Evolutionary conservation across 2,113 vertebrate genomes (phyloP).

Genomic region (Atrichornis clamosus): DNA sequence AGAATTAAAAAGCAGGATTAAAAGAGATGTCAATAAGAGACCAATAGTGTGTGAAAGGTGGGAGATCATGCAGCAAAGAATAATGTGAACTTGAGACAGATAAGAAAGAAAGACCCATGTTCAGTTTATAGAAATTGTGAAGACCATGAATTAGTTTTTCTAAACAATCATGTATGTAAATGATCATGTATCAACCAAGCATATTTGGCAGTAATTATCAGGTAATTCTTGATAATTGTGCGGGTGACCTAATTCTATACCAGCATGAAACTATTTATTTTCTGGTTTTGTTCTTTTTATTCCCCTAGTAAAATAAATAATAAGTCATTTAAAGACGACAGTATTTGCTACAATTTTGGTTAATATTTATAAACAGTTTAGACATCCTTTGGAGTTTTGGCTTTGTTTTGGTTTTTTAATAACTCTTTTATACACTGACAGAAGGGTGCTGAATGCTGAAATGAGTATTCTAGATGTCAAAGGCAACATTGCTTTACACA

Average conservation of each 20-base stretch:
- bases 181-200: not conserved
- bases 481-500: not conserved
- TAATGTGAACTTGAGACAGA: not conserved
- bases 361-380: not conserved
- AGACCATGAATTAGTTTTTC: not conserved
- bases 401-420: fast-evolving
- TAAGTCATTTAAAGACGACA: not conserved
- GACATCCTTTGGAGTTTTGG: fast-evolving
- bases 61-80: fast-evolving
- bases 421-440: not conserved
- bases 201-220: not conserved
- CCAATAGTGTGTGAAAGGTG: not conserved
- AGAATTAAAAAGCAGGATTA: not conserved
- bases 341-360: not conserved
- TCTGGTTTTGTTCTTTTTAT: not conserved
- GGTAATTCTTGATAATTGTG: not conserved
- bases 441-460: not conserved
- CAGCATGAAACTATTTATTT: not conserved
- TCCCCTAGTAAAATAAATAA: not conserved
- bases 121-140: not conserved
- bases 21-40: not conserved
- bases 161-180: not conserved
- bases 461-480: not conserved
- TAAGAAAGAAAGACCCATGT: fast-evolving
- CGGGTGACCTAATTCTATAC: not conserved